Evolutionary conservation across 2,888 invertebrate species (phyloP).

Genomic region (Hemaris fuciformis): DNA sequence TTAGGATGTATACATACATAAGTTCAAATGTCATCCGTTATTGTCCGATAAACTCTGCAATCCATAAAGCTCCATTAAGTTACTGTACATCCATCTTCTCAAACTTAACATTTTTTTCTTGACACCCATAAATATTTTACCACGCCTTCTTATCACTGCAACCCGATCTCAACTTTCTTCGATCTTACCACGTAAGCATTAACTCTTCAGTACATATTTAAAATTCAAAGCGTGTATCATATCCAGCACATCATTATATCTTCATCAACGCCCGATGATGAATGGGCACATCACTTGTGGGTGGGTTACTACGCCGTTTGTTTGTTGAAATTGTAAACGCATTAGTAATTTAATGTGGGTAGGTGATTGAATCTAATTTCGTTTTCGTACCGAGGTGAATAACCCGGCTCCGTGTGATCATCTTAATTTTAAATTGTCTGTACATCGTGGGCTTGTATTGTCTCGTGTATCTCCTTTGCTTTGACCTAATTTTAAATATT

Average conservation of each 20-base stretch:
- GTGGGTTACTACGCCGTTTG: slow-evolving; percentile 21
- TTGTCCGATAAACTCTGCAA: no score
- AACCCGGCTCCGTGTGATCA: slow-evolving; percentile 43
- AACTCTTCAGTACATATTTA: background rate
- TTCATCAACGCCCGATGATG: slow-evolving; percentile 22
- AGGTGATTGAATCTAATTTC: slow-evolving; percentile 72
- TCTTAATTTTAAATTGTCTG: slow-evolving; percentile 24
- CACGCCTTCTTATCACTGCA: background rate
- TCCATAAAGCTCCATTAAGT: background rate
- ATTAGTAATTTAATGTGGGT: slow-evolving; percentile 68
- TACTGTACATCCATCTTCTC: background rate
- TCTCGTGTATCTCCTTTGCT: slow-evolving; percentile 15
- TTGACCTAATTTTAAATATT: slow-evolving; percentile 16
- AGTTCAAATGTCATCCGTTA: no score
- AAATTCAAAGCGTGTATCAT: background rate
- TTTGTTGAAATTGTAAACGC: slow-evolving; percentile 64
- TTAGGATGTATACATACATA: no score
- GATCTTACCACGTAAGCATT: background rate
- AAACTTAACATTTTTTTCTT: background rate
- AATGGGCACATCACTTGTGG: slow-evolving; percentile 28
- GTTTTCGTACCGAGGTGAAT: slow-evolving; percentile 67
- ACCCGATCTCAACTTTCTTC: background rate
- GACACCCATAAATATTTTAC: background rate
- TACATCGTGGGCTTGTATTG: slow-evolving; percentile 30
- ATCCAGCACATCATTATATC: slow-evolving; percentile 16